Evolutionary conservation across 1,140 invertebrate genomes (phyloP).

Genomic region (Spodoptera litura): DNA sequence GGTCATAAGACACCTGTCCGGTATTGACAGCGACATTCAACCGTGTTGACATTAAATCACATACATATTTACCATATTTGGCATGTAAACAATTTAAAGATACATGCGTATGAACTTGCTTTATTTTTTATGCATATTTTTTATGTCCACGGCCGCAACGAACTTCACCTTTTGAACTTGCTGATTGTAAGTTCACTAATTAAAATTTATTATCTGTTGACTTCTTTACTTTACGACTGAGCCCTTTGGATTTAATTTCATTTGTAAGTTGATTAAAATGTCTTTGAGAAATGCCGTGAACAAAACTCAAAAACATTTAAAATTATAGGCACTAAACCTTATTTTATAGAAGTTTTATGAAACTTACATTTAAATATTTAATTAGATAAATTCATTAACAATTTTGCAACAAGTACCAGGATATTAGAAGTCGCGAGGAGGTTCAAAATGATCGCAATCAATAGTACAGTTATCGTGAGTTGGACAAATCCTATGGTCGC

Average conservation of each 20-base stretch:
- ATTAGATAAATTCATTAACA: neutral
- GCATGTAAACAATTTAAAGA: slow-evolving; percentile 22
- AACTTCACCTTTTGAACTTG: slow-evolving; percentile 40
- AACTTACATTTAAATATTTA: too few relatives aligned
- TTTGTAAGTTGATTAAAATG: neutral
- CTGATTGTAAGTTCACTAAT: neutral
- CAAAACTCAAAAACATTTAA: too few relatives aligned
- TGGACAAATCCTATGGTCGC: slow-evolving; percentile 56
- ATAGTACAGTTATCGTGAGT: slow-evolving; percentile 52
- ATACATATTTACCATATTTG: slow-evolving; percentile 35
- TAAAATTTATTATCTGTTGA: slow-evolving; percentile 34
- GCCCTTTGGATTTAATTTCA: neutral
- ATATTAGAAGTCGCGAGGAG: neutral
- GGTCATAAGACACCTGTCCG: slow-evolving; percentile 28
- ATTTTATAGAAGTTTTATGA: too few relatives aligned
- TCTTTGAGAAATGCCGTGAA: too few relatives aligned
- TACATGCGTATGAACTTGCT: slow-evolving; percentile 13
- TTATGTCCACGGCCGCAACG: neutral
- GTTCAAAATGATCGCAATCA: slow-evolving; percentile 13
- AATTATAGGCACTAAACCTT: too few relatives aligned
- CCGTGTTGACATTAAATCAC: slow-evolving; percentile 34
- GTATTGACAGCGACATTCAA: slow-evolving; percentile 35
- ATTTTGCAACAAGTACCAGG: slow-evolving; percentile 35
- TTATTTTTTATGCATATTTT: neutral
- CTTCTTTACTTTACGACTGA: neutral